These are phyloP conservation scores for Chelon labrosus DNA, from an alignment of 2,797 vertebrate species.

Conservation along the genomic window DNA sequence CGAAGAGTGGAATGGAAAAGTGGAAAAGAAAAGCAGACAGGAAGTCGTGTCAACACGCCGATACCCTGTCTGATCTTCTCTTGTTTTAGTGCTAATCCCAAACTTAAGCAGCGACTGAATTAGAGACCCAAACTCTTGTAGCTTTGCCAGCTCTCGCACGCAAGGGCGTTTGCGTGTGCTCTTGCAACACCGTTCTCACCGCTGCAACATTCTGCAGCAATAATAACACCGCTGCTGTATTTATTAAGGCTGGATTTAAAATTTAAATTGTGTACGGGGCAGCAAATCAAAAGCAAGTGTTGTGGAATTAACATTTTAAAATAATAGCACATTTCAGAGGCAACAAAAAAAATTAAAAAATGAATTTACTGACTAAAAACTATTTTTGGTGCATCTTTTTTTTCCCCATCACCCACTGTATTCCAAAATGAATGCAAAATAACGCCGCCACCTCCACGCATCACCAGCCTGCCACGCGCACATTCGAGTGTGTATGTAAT, in stretches of 20 bases:
- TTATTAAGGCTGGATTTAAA: too few species aligned
- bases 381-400: not conserved
- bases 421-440: not conserved
- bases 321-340: not conserved
- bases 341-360: not conserved
- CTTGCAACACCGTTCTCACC: too few species aligned
- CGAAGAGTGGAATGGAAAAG: not conserved
- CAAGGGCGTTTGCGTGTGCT: constrained; percentile 10
- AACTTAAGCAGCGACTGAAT: constrained; percentile 53
- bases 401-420: not conserved
- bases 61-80: constrained; percentile 61
- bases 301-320: too few species aligned
- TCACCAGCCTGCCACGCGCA: constrained; percentile 60
- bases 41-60: constrained; percentile 25
- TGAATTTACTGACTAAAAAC: too few species aligned
- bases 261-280: too few species aligned
- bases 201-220: not conserved
- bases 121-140: constrained; percentile 42
- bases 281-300: too few species aligned
- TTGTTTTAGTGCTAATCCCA: constrained; percentile 67
- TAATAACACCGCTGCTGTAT: too few species aligned
- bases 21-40: not conserved
- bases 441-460: constrained; percentile 13
- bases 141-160: constrained; percentile 51
- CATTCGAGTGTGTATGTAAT: constrained; percentile 46